Conservation (phyloP, 2,888 invertebrate genomes). For the Homarus gammarus region DNA sequence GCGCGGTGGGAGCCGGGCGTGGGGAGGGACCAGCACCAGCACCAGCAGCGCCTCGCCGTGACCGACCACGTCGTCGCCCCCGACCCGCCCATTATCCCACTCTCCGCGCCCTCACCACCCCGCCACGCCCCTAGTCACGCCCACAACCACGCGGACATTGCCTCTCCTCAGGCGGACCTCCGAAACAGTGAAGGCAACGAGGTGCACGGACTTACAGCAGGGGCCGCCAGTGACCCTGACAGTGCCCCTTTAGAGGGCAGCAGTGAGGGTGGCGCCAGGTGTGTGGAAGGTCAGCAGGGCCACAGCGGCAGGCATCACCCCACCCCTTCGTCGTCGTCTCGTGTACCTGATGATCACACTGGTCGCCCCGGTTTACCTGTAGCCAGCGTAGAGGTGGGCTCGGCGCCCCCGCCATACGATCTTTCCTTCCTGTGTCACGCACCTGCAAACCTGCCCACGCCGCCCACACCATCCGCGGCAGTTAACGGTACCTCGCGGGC, state of each 20-base stretch:
- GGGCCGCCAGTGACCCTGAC: neutral
- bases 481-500: constrained; percentile 32
- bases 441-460: neutral
- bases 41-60: constrained; percentile 6
- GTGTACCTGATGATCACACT: neutral
- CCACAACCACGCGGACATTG: constrained; percentile 11
- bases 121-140: constrained; percentile 25
- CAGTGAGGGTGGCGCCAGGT: neutral
- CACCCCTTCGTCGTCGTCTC: neutral
- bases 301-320: neutral
- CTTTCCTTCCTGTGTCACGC: constrained; percentile 18
- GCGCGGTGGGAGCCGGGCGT: constrained; percentile 36
- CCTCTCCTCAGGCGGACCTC: neutral
- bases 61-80: constrained; percentile 13
- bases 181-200: neutral
- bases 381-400: neutral
- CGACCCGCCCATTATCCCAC: constrained; percentile 16
- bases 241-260: neutral
- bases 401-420: neutral
- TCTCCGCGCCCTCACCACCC: constrained; percentile 28
- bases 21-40: constrained; percentile 16
- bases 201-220: neutral
- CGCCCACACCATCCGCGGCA: constrained; percentile 13
- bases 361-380: neutral
- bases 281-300: neutral